Evolutionary conservation across 2,797 vertebrate species (phyloP), one percentile per base, ranked within the genome.

Genomic region (Benthosema pterotum): DNA sequence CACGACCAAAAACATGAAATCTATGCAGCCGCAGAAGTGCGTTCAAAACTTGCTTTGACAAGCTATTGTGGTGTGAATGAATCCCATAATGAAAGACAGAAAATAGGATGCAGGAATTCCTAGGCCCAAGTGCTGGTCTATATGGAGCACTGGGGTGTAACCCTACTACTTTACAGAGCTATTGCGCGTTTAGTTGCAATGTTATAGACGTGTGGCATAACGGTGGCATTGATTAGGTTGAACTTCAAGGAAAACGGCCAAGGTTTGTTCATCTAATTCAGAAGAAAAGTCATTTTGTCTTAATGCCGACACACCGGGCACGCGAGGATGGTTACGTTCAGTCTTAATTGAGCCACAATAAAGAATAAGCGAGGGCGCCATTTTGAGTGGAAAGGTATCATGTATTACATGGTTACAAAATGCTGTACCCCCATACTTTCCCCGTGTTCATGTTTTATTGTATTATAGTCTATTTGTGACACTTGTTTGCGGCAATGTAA

Each of bases 81-180:
- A 64, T 59, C 50, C 11, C 7, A 38, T 56, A 52, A 65, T 61
- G 58, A 54, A 78, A 74, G 72, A 3, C 69, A 71, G 60, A 69
- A 3, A 19, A 58, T 16, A 4, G 19, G 63, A 69, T 66, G 59
- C 51, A 48, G 50, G 60, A 46, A 52, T 52, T 60, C 55, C 16
- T 51, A 43, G 62, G 49, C 49, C 57, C 66, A 66, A 42, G 65
- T 57, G 60, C 58, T 57, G n/a, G 57, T 16, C 47, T 80, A 72
- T 71, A 70, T 75, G 66, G 67, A 80, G 84, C 78, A 78, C 74
- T 73, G 73, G 79, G 83, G 79, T 87, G 81, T 79, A 83, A 78
- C 86, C 79, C 75, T 77, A 87, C 74, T 64, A 63, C 77, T 88
- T 88, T 87, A 86, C 86, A 88, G 71, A 87, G 83, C 80, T 69